A percentile compares a stretch with the other conserved stretches of the same genome.
Conservation (phyloP, 2,113 vertebrate genomes). For the Gallinago media region DNA sequence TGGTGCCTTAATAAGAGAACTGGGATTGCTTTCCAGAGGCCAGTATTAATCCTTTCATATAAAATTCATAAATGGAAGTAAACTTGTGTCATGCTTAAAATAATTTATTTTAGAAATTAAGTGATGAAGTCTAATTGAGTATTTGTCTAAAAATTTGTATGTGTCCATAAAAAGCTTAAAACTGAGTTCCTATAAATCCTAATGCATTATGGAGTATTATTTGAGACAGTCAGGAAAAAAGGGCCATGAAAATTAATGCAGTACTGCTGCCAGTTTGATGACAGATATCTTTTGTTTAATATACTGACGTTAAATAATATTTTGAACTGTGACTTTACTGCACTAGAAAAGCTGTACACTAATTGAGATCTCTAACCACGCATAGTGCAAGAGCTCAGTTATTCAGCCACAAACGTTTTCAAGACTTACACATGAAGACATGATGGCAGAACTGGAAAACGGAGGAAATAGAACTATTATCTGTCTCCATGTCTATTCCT, state of each 20-base stretch:
- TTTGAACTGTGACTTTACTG: neutral
- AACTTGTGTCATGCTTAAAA: conserved; percentile 31
- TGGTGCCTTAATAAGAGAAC: neutral
- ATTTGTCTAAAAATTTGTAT: conserved; percentile 16
- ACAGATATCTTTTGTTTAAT: neutral
- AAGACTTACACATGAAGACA: neutral
- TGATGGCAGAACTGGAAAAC: neutral
- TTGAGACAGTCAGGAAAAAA: neutral
- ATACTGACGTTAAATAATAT: neutral
- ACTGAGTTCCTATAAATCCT: neutral
- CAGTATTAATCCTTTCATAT: conserved; percentile 51
- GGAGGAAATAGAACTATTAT: neutral
- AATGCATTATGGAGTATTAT: neutral
- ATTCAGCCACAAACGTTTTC: neutral
- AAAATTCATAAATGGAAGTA: conserved; percentile 57
- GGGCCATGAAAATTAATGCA: neutral
- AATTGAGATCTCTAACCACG: neutral
- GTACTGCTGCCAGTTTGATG: neutral
- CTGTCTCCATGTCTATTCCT: neutral
- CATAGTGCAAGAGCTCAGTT: neutral
- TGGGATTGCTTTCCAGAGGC: conserved; percentile 38
- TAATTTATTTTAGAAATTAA: conserved; percentile 36
- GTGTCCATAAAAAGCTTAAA: neutral
- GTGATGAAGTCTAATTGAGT: neutral
- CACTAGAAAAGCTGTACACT: neutral